Conservation (phyloP, 2,113 vertebrate genomes). For the Sclerurus mexicanus region DNA sequence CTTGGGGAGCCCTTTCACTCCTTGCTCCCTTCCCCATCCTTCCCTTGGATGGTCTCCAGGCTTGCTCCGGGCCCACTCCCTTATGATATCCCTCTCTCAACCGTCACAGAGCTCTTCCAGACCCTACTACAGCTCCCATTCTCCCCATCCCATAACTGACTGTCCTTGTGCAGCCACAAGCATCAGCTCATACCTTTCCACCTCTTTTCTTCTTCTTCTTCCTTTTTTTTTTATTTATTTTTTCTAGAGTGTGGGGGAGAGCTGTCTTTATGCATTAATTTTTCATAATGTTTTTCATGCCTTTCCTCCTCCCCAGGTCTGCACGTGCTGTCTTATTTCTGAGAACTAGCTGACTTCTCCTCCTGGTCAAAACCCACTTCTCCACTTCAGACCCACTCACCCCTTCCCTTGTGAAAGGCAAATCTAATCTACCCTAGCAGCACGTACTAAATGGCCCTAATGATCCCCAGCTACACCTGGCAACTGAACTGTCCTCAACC, state of each 20-base stretch:
- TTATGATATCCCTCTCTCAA: neutral
- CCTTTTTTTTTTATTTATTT: neutral
- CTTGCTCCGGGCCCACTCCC: neutral
- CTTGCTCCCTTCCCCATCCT: neutral
- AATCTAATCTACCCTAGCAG: neutral
- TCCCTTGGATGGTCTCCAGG: neutral
- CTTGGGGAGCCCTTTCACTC: neutral
- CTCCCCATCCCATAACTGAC: accelerated
- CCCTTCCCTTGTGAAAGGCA: neutral
- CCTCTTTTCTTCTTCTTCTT: neutral
- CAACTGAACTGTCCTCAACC: neutral
- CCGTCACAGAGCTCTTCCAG: neutral
- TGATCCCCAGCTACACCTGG: neutral
- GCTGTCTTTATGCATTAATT: neutral
- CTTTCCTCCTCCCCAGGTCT: neutral
- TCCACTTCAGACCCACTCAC: neutral
- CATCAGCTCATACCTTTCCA: neutral
- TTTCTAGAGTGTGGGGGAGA: no score
- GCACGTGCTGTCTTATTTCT: neutral
- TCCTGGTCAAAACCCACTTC: constrained; percentile 37
- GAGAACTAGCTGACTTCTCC: constrained; percentile 46
- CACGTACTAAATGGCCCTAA: accelerated
- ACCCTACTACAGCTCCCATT: neutral
- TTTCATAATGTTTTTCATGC: neutral
- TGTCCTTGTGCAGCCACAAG: neutral